Evolutionary conservation across 2,888 invertebrate genomes (phyloP), one percentile per base, ranked within the genome.

Genomic region (Synanthedon tipuliformis): DNA sequence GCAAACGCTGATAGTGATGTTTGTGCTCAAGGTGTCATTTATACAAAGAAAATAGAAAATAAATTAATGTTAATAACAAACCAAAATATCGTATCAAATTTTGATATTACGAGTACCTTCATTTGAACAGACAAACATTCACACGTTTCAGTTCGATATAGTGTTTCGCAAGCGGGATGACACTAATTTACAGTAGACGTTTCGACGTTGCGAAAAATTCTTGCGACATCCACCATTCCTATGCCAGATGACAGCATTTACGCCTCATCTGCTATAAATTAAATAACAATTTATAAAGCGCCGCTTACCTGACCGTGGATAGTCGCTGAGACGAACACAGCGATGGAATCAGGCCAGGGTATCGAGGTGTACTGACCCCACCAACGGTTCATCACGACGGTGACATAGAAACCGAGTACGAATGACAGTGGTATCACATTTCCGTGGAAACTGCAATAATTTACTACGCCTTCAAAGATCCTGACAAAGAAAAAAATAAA

Each of bases 331-430:
- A 95, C 93, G 74, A 94, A 95, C n/a, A 95, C 94, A 4, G 94
- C 95, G 52, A 94, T 90, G 12, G 94, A 92, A 84, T 96, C 95
- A 0, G 95, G 95, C 92, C 94, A 95, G 2, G 96, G 95, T 65
- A 95, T 95, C 51, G 87, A 87, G 41, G 90, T 92, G 72, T 95
- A 95, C 75, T 95, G 95, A 72, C 89, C 92, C 95, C 95, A 95
- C 97, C 97, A 97, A 65, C 97, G 90, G 55, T 93, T 94, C 92
- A 97, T 96, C 51, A 97, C 96, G 61, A 97, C 92, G 7, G 94
- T 93, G 52, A 97, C 96, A 83, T 97, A 97, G 88, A 97, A 97
- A 63, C 97, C 97, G 63, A 97, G 89, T 56, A 97, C 96, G 78
- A 97, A 97, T 4, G 97, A 96, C 60, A 97, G 79, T 12, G 97